Evolutionary conservation across 2,797 vertebrate species (phyloP), one percentile per base, ranked within the genome.

Genomic region (Choloepus didactylus): DNA sequence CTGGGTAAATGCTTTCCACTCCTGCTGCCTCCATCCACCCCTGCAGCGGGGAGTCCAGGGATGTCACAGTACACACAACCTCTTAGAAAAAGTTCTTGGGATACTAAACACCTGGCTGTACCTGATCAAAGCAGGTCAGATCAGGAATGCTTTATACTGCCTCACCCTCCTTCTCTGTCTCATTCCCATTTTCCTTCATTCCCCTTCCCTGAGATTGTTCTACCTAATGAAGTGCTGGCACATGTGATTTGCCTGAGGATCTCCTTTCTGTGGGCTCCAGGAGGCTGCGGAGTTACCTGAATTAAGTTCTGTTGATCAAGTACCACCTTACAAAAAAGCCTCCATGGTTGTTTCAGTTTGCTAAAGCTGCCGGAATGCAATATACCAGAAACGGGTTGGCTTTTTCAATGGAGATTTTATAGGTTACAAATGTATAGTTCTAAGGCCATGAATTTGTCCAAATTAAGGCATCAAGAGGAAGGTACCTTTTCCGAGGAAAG

Each of bases 291-390:
- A 93, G 73, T 69, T 69, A 46, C 6, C 70, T 93, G 64, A 91
- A 76, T 95, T 92, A 72, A 19, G 14, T 54, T 83, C 59, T 89
- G 9, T 49, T 70, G 59, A 29, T 62, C 60, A 89, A 95, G 85
- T 81, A 59, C 25, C 46, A 83, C 76, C 51, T 77, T 84, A 92
- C 91, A 49, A 93, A 93, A 94, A 79, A 29, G 0, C 14, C 49
- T 93, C 35, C 12, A 73, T 49, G 46, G 46, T 49, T 49, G 35
- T 35, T 35, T 35, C 35, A 35, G 35, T 35, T 35, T 35, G 35
- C 35, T 35, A 35, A 35, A 35, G 35, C 35, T 35, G 35, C 35
- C 2, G 35, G 35, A 35, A 35, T 35, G 35, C 35, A 35, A 35
- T 35, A 35, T 35, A 35, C 35, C 35, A 35, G 35, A 35, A 35